These are phyloP conservation scores for Liopterus haemorrhoidalis DNA, from an alignment of 2,888 invertebrate genomes.

Conservation along the genomic window DNA sequence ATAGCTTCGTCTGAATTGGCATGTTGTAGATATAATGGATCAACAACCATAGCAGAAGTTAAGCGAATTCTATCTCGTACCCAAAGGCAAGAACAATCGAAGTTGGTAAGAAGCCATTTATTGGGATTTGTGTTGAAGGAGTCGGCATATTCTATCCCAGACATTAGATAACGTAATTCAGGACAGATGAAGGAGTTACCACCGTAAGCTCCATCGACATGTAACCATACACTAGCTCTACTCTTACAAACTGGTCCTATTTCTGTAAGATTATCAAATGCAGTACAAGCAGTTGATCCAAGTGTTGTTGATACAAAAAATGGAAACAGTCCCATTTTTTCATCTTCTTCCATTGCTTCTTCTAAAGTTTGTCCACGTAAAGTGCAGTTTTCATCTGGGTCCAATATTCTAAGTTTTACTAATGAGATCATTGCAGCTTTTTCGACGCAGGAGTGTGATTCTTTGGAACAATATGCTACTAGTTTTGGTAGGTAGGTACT, in stretches of 20 bases:
- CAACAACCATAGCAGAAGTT: constrained; percentile 77
- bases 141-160: constrained; percentile 68
- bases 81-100: constrained; percentile 84
- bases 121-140: constrained; percentile 87
- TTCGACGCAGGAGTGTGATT: constrained; percentile 71
- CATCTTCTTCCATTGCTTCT: constrained; percentile 64
- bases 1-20: constrained; percentile 66
- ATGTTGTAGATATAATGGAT: constrained; percentile 80
- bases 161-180: constrained; percentile 62
- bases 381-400: constrained; percentile 62
- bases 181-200: constrained; percentile 82
- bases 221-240: constrained; percentile 68
- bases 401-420: constrained; percentile 64
- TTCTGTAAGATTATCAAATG: constrained; percentile 75
- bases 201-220: constrained; percentile 83
- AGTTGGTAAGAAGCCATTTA: constrained; percentile 79
- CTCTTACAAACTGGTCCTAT: constrained; percentile 65
- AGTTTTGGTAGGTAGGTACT: constrained; percentile 68
- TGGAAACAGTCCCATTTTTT: constrained; percentile 67
- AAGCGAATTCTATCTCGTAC: constrained; percentile 68
- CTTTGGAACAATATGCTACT: constrained; percentile 68
- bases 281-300: constrained; percentile 77
- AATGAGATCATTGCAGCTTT: constrained; percentile 74
- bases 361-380: constrained; percentile 58
- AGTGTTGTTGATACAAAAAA: constrained; percentile 78